Conservation (phyloP, 1,140 invertebrate genomes). For the Orius laevigatus region DNA sequence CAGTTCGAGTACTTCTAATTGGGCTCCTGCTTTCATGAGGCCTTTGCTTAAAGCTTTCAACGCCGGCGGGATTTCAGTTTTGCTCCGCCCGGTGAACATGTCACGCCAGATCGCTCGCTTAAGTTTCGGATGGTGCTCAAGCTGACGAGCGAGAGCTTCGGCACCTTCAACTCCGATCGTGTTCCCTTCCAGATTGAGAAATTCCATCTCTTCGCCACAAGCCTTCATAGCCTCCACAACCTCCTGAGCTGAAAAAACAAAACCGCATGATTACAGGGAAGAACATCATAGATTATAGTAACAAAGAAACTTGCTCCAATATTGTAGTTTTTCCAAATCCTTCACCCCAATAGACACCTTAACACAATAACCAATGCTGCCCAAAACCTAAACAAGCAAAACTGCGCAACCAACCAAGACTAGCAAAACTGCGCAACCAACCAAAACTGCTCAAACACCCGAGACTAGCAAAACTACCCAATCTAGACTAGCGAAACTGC, state of each 20-base stretch:
- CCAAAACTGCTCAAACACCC: too few relatives aligned
- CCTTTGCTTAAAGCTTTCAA: conserved; percentile 64
- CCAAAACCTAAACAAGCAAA: too few relatives aligned
- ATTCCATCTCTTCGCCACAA: conserved; percentile 39
- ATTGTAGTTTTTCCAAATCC: too few relatives aligned
- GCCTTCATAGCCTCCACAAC: conserved; percentile 45
- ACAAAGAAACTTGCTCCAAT: too few relatives aligned
- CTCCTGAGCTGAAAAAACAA: conserved; percentile 34
- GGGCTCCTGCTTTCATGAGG: conserved; percentile 59
- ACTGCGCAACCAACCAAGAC: too few relatives aligned
- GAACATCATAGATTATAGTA: too few relatives aligned
- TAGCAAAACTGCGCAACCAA: too few relatives aligned
- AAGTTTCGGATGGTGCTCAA: conserved; percentile 58
- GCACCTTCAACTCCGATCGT: conserved; percentile 82
- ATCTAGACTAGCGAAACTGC: too few relatives aligned
- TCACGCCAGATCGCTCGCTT: conserved; percentile 85
- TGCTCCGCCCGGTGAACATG: conserved; percentile 87
- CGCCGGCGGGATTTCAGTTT: conserved; percentile 85
- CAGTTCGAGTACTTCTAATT: conserved; percentile 73
- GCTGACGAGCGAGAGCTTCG: conserved; percentile 59
- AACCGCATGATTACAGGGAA: too few relatives aligned
- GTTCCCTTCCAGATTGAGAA: conserved; percentile 78
- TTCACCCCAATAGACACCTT: too few relatives aligned
- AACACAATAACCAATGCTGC: too few relatives aligned
- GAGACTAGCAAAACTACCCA: too few relatives aligned